These are phyloP conservation scores for Acanthopleura granulata DNA, from an alignment of 2,888 invertebrate species.

Conservation along the genomic window DNA sequence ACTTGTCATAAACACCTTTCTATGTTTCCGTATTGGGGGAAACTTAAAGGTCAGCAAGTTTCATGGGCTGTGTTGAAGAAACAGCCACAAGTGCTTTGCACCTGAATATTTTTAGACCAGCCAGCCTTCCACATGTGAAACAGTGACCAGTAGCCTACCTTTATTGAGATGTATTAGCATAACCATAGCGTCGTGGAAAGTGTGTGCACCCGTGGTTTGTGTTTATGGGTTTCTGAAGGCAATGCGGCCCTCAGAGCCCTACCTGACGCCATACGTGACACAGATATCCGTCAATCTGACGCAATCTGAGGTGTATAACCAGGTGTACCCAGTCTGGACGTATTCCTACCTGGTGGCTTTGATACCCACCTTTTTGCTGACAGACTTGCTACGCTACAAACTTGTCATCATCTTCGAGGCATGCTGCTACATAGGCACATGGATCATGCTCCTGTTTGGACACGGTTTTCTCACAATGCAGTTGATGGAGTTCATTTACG, in stretches of 20 bases:
- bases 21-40: too few species aligned
- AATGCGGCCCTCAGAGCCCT: conserved; percentile 41
- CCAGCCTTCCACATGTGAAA: too few species aligned
- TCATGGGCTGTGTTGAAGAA: too few species aligned
- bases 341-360: conserved; percentile 83
- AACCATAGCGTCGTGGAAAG: conserved; percentile 23
- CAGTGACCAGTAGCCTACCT: too few species aligned
- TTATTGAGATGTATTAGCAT: too few species aligned
- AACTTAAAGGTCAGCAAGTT: too few species aligned
- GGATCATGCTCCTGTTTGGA: conserved; percentile 82
- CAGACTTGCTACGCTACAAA: conserved; percentile 86
- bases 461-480: conserved; percentile 80
- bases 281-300: conserved; percentile 36
- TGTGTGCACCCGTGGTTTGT: conserved; percentile 32
- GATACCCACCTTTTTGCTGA: conserved; percentile 84
- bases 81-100: too few species aligned
- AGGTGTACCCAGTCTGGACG: conserved; percentile 88
- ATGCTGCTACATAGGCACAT: conserved; percentile 80
- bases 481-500: conserved; percentile 82
- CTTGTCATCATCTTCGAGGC: conserved; percentile 88
- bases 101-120: too few species aligned
- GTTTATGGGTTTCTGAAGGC: conserved; percentile 40
- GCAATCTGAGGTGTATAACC: conserved; percentile 52
- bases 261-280: conserved; percentile 39
- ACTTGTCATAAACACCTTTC: too few species aligned